These are phyloP conservation scores for Sphaerodactylus townsendi DNA, from an alignment of 2,113 vertebrate species.

Conservation along the genomic window DNA sequence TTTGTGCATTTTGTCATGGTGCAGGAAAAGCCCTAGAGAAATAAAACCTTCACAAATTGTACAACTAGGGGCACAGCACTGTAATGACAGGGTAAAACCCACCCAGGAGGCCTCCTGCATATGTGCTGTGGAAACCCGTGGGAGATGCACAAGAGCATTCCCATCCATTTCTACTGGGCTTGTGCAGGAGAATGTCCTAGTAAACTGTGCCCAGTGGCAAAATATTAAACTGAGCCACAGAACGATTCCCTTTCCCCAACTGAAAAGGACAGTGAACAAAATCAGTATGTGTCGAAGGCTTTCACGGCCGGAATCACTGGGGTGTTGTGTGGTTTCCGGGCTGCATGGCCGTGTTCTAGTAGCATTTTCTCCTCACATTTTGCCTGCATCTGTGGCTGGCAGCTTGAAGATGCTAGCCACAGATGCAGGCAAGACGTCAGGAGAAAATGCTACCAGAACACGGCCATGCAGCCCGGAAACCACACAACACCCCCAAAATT, in stretches of 20 bases:
- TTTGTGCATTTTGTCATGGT: not conserved
- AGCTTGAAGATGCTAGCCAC: too few species aligned
- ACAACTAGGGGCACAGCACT: not conserved
- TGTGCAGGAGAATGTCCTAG: not conserved
- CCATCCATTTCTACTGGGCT: not conserved
- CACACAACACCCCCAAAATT: too few species aligned
- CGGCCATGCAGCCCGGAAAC: too few species aligned
- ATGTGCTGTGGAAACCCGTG: not conserved
- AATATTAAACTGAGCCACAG: not conserved
- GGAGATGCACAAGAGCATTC: not conserved
- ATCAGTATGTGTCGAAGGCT: too few species aligned
- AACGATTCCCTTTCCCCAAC: not conserved
- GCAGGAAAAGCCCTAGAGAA: not conserved
- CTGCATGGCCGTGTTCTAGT: too few species aligned
- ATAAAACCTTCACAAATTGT: not conserved
- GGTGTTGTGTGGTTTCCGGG: too few species aligned
- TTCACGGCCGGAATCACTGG: too few species aligned
- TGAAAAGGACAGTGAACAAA: not conserved
- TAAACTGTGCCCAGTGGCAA: not conserved
- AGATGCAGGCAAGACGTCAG: too few species aligned
- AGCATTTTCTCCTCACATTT: too few species aligned
- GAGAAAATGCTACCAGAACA: too few species aligned
- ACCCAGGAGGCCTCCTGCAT: not conserved
- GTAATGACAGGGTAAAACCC: not conserved
- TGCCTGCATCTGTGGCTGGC: too few species aligned